These are phyloP conservation scores for Stigmatopora nigra DNA, from an alignment of 2,113 vertebrate species.

Conservation along the genomic window DNA sequence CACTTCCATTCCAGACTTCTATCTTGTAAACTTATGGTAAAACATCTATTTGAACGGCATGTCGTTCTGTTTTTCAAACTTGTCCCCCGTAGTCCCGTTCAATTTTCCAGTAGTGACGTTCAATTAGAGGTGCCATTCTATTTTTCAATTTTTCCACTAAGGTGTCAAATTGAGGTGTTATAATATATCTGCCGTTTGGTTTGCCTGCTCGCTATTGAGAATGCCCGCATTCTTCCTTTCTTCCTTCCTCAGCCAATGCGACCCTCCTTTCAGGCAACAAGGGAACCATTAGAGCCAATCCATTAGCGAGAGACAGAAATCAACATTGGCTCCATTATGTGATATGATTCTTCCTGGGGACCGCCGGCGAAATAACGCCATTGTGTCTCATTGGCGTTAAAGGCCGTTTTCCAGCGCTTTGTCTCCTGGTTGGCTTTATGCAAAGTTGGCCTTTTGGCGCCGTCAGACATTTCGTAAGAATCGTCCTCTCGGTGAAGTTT, in stretches of 20 bases:
- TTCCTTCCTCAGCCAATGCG: slow-evolving; percentile 38
- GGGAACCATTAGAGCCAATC: slow-evolving; percentile 57
- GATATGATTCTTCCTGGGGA: slow-evolving; percentile 24
- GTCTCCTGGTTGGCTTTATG: slow-evolving; percentile 1
- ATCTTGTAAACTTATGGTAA: background rate
- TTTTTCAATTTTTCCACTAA: too few relatives aligned
- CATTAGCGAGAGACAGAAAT: slow-evolving; percentile 46
- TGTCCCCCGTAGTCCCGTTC: too few relatives aligned
- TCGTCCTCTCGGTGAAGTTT: slow-evolving; percentile 12
- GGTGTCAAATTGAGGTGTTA: too few relatives aligned
- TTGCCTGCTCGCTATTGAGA: slow-evolving; percentile 2
- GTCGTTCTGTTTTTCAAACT: too few relatives aligned
- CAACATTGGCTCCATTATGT: slow-evolving; percentile 30
- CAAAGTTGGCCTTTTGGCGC: background rate
- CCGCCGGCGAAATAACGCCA: slow-evolving; percentile 20
- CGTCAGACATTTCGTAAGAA: background rate
- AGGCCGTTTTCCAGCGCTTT: slow-evolving; percentile 5
- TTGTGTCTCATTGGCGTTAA: slow-evolving; percentile 6
- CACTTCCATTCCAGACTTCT: background rate
- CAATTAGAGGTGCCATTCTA: too few relatives aligned
- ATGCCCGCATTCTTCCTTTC: slow-evolving; percentile 17
- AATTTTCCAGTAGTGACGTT: too few relatives aligned
- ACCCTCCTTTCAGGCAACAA: slow-evolving; percentile 47
- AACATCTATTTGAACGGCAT: too few relatives aligned
- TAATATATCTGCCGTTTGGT: background rate